Conservation (phyloP, 2,113 vertebrate genomes). For the Microcebus murinus region DNA sequence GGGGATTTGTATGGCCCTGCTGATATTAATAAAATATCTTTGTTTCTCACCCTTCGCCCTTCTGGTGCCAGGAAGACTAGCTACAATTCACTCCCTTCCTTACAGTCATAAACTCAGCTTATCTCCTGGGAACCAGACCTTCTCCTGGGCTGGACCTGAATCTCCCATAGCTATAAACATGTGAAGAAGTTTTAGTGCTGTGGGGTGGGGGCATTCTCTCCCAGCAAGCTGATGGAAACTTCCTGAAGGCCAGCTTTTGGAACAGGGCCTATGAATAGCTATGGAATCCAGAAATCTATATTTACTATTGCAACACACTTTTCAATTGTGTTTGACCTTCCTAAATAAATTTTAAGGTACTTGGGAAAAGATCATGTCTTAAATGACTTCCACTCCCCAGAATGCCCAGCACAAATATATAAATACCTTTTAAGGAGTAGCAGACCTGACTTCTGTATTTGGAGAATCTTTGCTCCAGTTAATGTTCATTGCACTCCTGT, state of each 20-base stretch:
- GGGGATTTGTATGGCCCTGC: background rate
- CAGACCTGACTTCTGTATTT: background rate
- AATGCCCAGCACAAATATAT: background rate
- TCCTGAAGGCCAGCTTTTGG: background rate
- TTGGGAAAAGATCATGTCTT: background rate
- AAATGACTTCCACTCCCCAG: background rate
- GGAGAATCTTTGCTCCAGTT: background rate
- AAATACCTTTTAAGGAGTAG: background rate
- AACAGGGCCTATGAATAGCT: background rate
- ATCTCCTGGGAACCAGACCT: constrained; percentile 69
- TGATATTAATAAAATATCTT: constrained; percentile 19
- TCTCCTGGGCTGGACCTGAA: constrained; percentile 6
- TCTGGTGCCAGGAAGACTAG: constrained; percentile 59
- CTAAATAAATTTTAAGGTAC: background rate
- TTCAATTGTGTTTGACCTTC: constrained; percentile 15
- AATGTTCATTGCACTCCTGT: background rate
- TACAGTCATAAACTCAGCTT: constrained; percentile 30
- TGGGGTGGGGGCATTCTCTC: background rate
- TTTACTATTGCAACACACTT: background rate
- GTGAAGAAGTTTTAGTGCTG: background rate
- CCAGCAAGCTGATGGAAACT: constrained; percentile 22
- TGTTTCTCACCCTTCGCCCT: constrained; percentile 64
- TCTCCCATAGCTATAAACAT: background rate
- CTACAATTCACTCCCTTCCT: constrained; percentile 69
- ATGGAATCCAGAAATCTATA: background rate